A percentile compares a stretch with the other conserved stretches of the same genome.
phyloP scores from a whole-genome alignment of 1,140 invertebrate genomes.

The Temnothorax longispinosus region DNA sequence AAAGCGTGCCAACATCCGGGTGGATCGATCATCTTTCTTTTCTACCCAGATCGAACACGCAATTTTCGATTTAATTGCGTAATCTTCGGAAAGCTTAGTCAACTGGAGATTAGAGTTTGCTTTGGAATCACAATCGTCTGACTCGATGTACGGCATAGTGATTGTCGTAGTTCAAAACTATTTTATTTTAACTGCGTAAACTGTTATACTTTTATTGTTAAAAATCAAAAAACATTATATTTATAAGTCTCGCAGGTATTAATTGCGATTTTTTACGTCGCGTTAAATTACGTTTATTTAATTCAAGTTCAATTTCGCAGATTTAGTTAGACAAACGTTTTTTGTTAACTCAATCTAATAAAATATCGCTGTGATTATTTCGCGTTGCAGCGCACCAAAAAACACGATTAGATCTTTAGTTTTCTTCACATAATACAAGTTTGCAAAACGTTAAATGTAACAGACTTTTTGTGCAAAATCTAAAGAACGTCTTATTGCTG shows the following conservation, averaged over 20 bases:
- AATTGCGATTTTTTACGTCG: not conserved
- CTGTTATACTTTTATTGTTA: not conserved
- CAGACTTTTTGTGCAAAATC: not conserved
- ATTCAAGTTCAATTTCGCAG: not conserved
- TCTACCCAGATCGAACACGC: conserved; percentile 70
- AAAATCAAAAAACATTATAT: conserved; percentile 15
- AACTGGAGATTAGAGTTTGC: conserved; percentile 3
- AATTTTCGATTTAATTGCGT: conserved; percentile 64
- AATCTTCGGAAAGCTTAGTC: conserved; percentile 48
- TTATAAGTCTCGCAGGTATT: not conserved
- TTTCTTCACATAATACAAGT: not conserved
- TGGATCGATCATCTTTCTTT: conserved; percentile 59
- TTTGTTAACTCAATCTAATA: not conserved
- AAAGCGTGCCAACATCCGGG: conserved; percentile 70
- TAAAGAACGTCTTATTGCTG: not conserved
- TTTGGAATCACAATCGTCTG: not conserved
- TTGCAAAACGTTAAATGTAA: not conserved
- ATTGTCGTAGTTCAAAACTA: conserved; percentile 1
- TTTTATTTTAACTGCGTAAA: not conserved
- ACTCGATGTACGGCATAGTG: conserved; percentile 49
- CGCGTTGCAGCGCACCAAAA: not conserved
- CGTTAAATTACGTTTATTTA: not conserved
- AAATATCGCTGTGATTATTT: not conserved
- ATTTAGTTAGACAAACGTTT: not conserved
- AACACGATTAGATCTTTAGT: not conserved